Evolutionary conservation across 2,113 vertebrate species (phyloP), one percentile per base, ranked within the genome.

Genomic region (Uria aalge): DNA sequence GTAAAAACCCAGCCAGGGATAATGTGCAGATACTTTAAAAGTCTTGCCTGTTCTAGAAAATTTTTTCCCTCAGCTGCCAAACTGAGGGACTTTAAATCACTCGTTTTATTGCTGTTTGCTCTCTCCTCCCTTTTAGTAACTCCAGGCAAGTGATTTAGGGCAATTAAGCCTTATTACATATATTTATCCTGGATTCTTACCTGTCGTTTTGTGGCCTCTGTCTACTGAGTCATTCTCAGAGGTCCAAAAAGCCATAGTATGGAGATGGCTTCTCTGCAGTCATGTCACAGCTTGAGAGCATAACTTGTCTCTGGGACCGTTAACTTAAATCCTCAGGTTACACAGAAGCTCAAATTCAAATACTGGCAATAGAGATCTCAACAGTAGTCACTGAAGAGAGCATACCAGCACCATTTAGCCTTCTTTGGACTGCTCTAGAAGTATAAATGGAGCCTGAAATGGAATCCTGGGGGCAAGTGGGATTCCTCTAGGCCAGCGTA

Each of bases 111-210:
- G 83, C 57, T 87, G 26, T 85, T 89, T 94, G 53, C 56, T 85
- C 84, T 62, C 30, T 82, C 34, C 23, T 81, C 27, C 43, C 40
- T 89, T 85, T 82, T 68, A 86, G 60, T 40, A 80, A 78, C 69
- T 75, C 48, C 48, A 93, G 92, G 81, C 66, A 75, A 92, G 88
- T 90, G 80, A 88, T 91, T 94, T 79, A 82, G 48, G 66, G 62
- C 66, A 91, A 78, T 96, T 96, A 85, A 1, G 1, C 43, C 86
- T 95, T 94, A 93, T 89, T 90, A 72, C 36, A 78, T 38, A 17
- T 38, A 59, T 96, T 76, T 94, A 78, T 88, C 52, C 55, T 90
- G 8, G 22, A 45, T 78, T 68, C 36, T 68, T 62, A 52, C 52
- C 73, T 82, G 90, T 75, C 66, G 45, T 79, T 72, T 72, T 78